Conservation (phyloP, 2,113 vertebrate genomes). For the Callospermophilus lateralis region DNA sequence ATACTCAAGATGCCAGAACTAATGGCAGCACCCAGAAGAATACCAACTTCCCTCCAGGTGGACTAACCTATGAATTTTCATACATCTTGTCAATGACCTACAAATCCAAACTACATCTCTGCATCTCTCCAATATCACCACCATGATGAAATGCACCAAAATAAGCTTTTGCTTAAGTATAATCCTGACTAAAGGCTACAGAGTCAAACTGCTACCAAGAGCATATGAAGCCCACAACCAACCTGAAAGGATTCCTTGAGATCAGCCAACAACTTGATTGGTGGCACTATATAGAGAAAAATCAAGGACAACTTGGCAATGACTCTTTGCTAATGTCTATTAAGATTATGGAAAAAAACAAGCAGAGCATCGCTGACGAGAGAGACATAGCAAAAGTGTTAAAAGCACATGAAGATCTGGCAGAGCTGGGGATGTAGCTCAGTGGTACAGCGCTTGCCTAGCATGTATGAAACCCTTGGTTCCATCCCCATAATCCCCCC, state of each 20-base stretch:
- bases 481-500: background rate
- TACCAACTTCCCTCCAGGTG: constrained; percentile 36
- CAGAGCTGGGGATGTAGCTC: background rate
- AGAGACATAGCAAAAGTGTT: constrained; percentile 24
- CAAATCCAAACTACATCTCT: constrained; percentile 12
- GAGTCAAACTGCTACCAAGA: constrained; percentile 14
- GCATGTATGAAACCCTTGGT: background rate
- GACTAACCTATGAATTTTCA: constrained; percentile 47
- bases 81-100: constrained; percentile 30
- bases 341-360: constrained; percentile 56
- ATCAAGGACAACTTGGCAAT: constrained; percentile 11
- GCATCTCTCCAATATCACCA: constrained; percentile 6
- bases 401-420: constrained; percentile 36
- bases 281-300: constrained; percentile 37
- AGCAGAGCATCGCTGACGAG: constrained; percentile 27
- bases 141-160: constrained; percentile 37
- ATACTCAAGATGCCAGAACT: constrained; percentile 26
- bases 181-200: constrained; percentile 44
- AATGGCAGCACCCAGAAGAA: constrained; percentile 52
- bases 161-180: background rate
- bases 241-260: constrained; percentile 46
- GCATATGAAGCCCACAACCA: background rate
- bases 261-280: constrained; percentile 20
- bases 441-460: background rate
- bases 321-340: constrained; percentile 41